Evolutionary conservation across 2,797 vertebrate species (phyloP).

Genomic region (Enteromius argenteus): DNA sequence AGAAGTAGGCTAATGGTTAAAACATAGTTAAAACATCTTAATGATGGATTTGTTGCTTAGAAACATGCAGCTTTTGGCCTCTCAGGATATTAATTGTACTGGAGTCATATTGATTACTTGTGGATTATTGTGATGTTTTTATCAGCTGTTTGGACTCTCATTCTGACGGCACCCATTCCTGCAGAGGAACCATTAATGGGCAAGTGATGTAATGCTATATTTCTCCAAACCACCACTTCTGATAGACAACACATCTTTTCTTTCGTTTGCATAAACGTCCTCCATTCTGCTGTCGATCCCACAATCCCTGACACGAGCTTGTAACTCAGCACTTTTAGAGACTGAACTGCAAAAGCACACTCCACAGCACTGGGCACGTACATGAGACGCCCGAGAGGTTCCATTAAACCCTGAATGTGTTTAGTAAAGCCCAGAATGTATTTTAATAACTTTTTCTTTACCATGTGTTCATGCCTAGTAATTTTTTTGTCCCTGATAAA

Average conservation of each 20-base stretch:
- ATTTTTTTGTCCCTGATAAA: not conserved
- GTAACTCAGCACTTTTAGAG: slow-evolving; percentile 4
- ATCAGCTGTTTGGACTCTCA: not conserved
- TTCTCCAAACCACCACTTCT: not conserved
- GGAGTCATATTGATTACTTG: not conserved
- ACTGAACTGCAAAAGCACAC: not conserved
- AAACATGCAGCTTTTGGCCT: not conserved
- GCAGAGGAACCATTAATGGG: not conserved
- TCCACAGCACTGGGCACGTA: not conserved
- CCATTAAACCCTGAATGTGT: not conserved
- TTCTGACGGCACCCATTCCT: not conserved
- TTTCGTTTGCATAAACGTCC: not conserved
- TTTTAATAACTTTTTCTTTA: slow-evolving; percentile 13
- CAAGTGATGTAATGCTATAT: not conserved
- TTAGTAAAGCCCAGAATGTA: slow-evolving; percentile 6
- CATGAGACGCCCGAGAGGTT: not conserved
- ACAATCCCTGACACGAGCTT: not conserved
- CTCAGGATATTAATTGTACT: not conserved
- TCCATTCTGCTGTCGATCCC: not conserved
- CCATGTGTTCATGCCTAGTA: not conserved
- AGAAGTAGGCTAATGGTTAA: not conserved
- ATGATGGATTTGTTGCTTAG: not conserved
- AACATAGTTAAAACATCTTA: not conserved
- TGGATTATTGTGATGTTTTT: not conserved
- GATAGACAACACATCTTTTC: not conserved